Evolutionary conservation across 2,113 vertebrate species (phyloP), one percentile per base, ranked within the genome.

Genomic region (Etheostoma spectabile): DNA sequence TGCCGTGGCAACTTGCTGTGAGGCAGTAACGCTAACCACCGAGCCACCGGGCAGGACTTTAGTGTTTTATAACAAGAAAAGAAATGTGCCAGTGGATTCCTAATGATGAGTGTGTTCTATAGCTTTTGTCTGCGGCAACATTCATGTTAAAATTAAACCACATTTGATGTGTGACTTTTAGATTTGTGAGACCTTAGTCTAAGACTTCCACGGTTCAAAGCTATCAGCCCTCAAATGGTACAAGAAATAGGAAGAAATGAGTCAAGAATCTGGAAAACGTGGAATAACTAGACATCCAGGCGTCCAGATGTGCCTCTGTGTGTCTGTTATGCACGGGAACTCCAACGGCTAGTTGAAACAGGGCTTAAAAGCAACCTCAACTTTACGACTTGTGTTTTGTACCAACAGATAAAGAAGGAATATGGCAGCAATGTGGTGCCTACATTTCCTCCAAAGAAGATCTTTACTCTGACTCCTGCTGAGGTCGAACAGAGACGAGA

Each of bases 401-500:
- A 13, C 62, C 80, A 60, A 67, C 92, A 99, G 98, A 91, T 99
- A 62, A 96, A 97, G 92, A 99, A 98, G 65, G 98, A 99, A 85
- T 99, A 98, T 90, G 98, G 98, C 0, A 94, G 96, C 86, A 98
- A 97, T 0, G 96, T 99, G 89, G 97, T 98, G 57, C 98, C 97
- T 21, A 89, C 96, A 35, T 99, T 99, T 84, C 98, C 98, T 14
- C 98, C 98, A 8, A 99, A 99, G 95, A 99, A 99, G 95, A 97
- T 99, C 90, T 99, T 99, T 94, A 98, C 98, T 0, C 96, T 99
- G 79, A 99, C 97, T 1, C 96, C 97, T 0, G 96, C 95, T 0
- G 98, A 99, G 90, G 97, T 99, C 5, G 98, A 99, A 85, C 98
- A 99, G 90, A 95, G 98, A 22, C 92, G 98, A 82, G 98, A 99